phyloP scores from a whole-genome alignment of 1,140 invertebrate species.

The Ips typographus region DNA sequence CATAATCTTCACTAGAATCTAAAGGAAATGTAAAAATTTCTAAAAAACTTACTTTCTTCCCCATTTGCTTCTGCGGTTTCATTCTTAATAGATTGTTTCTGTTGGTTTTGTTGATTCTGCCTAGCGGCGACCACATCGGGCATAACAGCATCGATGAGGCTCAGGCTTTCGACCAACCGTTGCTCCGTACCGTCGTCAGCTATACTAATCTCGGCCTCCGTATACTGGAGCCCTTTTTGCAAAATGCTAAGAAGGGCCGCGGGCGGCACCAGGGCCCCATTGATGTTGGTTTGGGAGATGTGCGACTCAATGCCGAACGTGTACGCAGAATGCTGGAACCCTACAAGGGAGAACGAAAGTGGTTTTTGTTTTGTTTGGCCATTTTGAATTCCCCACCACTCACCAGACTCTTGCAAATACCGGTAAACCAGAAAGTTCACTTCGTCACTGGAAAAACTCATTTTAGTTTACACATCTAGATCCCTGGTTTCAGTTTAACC shows the following conservation, averaged over 20 bases:
- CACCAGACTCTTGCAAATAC: constrained; percentile 98
- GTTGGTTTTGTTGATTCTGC: constrained; percentile 81
- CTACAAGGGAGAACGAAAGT: constrained; percentile 55
- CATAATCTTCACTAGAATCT: not conserved
- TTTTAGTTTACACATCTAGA: constrained; percentile 51
- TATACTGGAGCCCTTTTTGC: constrained; percentile 97
- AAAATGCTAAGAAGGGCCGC: constrained; percentile 93
- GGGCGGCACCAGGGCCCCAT: constrained; percentile 95
- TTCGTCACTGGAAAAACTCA: constrained; percentile 99
- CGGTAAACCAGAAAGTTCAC: constrained; percentile 99
- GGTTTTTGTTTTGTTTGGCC: constrained; percentile 4
- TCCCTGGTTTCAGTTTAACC: too few species aligned
- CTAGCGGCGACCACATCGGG: constrained; percentile 90
- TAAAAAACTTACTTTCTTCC: constrained; percentile 55
- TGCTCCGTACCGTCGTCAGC: constrained; percentile 90
- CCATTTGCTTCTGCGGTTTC: constrained; percentile 73
- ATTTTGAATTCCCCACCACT: constrained; percentile 1
- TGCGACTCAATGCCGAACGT: constrained; percentile 98
- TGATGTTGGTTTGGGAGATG: constrained; percentile 97
- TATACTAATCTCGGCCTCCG: constrained; percentile 96
- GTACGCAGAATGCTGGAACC: constrained; percentile 97
- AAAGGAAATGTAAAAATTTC: not conserved
- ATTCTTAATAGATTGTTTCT: constrained; percentile 72
- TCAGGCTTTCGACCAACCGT: constrained; percentile 88
- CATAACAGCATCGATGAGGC: constrained; percentile 97